Percentiles rank a stretch among this genome's conserved stretches.
Evolutionary conservation across 2,888 invertebrate species (phyloP).

Genomic region (Craniophora ligustri): DNA sequence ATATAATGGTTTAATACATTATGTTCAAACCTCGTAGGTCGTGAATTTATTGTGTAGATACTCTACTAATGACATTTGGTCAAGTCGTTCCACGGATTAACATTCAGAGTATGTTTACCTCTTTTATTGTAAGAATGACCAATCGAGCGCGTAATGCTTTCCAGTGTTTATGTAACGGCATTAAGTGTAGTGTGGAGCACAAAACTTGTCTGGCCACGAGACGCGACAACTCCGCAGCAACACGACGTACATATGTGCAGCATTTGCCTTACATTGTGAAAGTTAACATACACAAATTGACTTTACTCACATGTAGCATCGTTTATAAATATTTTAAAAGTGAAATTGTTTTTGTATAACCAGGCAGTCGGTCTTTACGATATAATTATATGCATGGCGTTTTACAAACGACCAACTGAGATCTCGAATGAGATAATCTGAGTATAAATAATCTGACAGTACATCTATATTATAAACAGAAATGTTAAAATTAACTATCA

Average conservation of each 20-base stretch:
- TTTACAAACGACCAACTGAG: conserved; percentile 2
- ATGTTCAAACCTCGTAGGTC: conserved; percentile 5
- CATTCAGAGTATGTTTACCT: conserved; percentile 36
- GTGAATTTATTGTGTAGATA: conserved; percentile 14
- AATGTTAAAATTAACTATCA: conserved; percentile 41
- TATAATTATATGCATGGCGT: conserved; percentile 9
- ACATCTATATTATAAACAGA: conserved; percentile 43
- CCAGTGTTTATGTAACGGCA: conserved; percentile 60
- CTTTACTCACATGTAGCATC: conserved; percentile 19
- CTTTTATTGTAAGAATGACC: conserved; percentile 38
- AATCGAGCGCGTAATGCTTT: conserved; percentile 47
- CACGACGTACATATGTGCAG: conserved; percentile 43
- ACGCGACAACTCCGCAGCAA: conserved; percentile 67
- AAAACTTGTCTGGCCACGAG: conserved; percentile 73
- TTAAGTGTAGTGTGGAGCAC: conserved; percentile 60
- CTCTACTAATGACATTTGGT: conserved; percentile 13
- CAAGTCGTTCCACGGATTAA: conserved; percentile 28
- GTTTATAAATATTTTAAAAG: conserved; percentile 15
- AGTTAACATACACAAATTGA: conserved; percentile 63
- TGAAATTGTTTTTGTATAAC: conserved; percentile 19
- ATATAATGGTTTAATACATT: neutral
- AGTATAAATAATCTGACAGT: conserved; percentile 26
- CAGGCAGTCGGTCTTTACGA: conserved; percentile 14
- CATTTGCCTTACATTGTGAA: conserved; percentile 70
- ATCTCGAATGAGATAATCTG: conserved; percentile 23